phyloP scores from a whole-genome alignment of 2,797 vertebrate species.

The Eulemur rubriventer region DNA sequence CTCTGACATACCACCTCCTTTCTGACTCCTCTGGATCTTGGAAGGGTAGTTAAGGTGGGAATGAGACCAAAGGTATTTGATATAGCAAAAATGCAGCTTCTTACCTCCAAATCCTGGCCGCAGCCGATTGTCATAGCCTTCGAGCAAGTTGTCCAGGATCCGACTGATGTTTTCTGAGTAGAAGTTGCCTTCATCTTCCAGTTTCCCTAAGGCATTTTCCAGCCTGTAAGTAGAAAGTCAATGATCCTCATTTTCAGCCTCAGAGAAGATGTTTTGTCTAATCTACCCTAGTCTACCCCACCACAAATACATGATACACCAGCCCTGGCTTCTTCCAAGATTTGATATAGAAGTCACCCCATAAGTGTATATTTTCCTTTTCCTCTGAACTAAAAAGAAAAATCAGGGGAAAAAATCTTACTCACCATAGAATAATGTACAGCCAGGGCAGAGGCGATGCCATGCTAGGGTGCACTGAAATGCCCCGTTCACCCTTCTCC shows the following conservation, averaged over 20 bases:
- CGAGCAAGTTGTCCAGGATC: constrained; percentile 94
- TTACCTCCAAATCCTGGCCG: constrained; percentile 96
- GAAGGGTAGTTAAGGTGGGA: not conserved
- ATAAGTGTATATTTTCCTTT: not conserved
- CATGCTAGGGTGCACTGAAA: constrained; percentile 86
- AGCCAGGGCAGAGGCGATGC: constrained; percentile 90
- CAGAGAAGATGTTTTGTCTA: not conserved
- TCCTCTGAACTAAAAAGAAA: not conserved
- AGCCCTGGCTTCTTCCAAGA: not conserved
- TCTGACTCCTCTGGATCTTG: not conserved
- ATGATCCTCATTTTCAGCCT: constrained; percentile 6
- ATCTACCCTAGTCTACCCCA: not conserved
- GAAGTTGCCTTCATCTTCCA: constrained; percentile 85
- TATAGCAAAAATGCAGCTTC: not conserved
- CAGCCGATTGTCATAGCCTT: constrained; percentile 97
- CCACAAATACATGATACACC: not conserved
- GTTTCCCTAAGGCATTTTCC: constrained; percentile 84
- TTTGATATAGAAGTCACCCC: not conserved
- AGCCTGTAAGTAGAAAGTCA: constrained; percentile 85
- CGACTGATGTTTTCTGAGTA: constrained; percentile 96
- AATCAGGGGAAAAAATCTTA: constrained; percentile 35
- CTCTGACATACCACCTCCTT: not conserved
- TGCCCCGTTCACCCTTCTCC: constrained; percentile 63
- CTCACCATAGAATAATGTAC: constrained; percentile 91
- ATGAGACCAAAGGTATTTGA: not conserved